Percentiles rank a stretch among this genome's conserved stretches.
phyloP scores from a whole-genome alignment of 2,797 vertebrate species.

The Hylomyscus alleni region DNA sequence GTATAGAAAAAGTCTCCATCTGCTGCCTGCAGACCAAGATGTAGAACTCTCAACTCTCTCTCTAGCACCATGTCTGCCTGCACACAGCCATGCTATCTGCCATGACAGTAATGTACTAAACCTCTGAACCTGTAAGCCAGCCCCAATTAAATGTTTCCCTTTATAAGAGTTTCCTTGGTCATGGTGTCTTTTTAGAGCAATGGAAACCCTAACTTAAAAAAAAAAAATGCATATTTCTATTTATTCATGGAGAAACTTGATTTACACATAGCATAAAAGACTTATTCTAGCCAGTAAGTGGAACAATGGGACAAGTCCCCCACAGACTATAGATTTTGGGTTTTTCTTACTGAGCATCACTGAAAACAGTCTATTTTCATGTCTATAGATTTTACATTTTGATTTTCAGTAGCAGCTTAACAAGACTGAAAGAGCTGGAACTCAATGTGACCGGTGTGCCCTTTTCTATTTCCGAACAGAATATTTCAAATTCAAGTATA shows the following conservation, averaged over 20 bases:
- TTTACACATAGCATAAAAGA: slow-evolving; percentile 37
- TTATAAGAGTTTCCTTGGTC: not conserved
- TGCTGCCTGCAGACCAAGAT: not conserved
- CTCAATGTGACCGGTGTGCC: slow-evolving; percentile 35
- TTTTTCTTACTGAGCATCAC: slow-evolving; percentile 49
- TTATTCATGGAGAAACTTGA: not conserved
- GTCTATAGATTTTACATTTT: slow-evolving; percentile 54
- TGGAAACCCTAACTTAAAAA: not conserved
- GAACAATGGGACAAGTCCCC: not conserved
- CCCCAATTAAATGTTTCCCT: not conserved
- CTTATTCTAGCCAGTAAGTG: not conserved
- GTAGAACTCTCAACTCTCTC: not conserved
- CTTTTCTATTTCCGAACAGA: slow-evolving; percentile 63
- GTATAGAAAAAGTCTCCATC: not conserved
- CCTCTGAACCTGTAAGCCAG: not conserved
- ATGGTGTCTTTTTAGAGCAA: not conserved
- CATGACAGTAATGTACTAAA: not conserved
- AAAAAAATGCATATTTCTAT: not conserved
- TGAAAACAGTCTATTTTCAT: slow-evolving; percentile 60
- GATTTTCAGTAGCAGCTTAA: slow-evolving; percentile 60
- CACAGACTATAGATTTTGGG: slow-evolving; percentile 39
- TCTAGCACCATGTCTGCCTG: not conserved
- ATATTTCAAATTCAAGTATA: slow-evolving; percentile 67
- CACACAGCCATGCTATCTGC: not conserved
- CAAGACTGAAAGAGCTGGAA: slow-evolving; percentile 60